A percentile compares a stretch with the other conserved stretches of the same genome.
phyloP scores from a whole-genome alignment of 2,797 vertebrate species.

The Sardinella longiceps region DNA sequence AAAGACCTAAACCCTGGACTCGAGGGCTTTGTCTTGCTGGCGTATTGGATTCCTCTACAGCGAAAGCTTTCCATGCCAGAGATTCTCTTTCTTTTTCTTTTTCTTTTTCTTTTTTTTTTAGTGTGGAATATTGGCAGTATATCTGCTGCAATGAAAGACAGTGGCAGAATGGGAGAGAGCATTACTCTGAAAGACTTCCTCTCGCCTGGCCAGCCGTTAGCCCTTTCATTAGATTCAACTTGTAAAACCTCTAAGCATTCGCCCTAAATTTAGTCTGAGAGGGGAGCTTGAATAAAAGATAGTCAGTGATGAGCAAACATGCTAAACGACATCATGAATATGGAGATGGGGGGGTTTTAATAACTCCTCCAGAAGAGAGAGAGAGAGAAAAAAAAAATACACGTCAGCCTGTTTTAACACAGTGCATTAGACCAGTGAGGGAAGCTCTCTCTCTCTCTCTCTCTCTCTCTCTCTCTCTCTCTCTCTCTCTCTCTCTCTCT shows the following conservation, averaged over 20 bases:
- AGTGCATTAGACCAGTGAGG: neutral
- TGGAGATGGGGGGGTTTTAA: neutral
- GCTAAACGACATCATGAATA: constrained; percentile 11
- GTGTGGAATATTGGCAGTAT: neutral
- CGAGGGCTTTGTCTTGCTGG: neutral
- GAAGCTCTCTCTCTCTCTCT: neutral
- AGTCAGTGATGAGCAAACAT: neutral
- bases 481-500: neutral
- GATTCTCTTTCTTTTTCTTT: neutral
- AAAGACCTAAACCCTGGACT: neutral
- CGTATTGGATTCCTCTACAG: constrained; percentile 3
- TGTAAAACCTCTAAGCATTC: constrained; percentile 3
- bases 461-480: neutral
- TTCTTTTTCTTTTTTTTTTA: neutral
- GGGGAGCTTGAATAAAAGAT: neutral
- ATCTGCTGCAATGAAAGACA: neutral
- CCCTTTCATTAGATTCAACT: neutral
- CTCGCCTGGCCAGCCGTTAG: neutral
- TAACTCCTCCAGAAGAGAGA: neutral
- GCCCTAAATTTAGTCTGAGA: neutral
- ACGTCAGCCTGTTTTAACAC: neutral
- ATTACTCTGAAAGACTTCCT: neutral
- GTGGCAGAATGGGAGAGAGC: neutral
- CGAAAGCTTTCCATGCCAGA: neutral
- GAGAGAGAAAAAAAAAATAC: neutral